These are phyloP conservation scores for Zenarchopterus dispar DNA, from an alignment of 2,797 vertebrate species.

Conservation along the genomic window DNA sequence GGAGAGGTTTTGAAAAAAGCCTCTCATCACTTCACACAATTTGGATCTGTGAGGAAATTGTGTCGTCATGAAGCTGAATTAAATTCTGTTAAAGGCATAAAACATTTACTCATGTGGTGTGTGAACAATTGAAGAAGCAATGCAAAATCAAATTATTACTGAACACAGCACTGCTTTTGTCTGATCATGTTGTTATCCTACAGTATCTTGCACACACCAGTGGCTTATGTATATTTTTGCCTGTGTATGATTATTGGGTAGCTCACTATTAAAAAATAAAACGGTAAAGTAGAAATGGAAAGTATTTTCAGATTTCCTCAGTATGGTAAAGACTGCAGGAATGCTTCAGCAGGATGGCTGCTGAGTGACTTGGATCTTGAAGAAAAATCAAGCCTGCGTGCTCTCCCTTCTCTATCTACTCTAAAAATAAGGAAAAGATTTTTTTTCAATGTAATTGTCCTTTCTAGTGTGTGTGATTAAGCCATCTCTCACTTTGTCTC, in stretches of 20 bases:
- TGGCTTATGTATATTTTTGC: neutral
- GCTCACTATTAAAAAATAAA: neutral
- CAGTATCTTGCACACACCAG: constrained; percentile 24
- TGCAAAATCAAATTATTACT: constrained; percentile 3
- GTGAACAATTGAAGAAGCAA: constrained; percentile 17
- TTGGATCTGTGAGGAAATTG: constrained; percentile 9
- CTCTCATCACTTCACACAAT: neutral
- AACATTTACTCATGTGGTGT: neutral
- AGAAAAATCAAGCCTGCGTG: neutral
- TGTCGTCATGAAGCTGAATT: constrained; percentile 10
- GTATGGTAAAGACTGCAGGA: constrained; percentile 20
- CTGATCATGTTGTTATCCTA: constrained; percentile 23
- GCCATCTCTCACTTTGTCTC: constrained; percentile 22
- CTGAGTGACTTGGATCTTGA: constrained; percentile 18
- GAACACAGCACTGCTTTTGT: constrained; percentile 26
- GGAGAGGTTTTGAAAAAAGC: no score
- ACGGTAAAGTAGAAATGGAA: neutral
- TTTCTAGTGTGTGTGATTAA: constrained; percentile 54
- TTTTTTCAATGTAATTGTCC: constrained; percentile 37
- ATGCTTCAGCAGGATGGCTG: constrained; percentile 11
- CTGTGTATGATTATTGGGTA: no score
- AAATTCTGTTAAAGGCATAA: constrained; percentile 17
- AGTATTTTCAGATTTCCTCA: constrained; percentile 3
- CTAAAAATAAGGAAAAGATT: constrained; percentile 16
- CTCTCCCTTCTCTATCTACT: neutral